Evolutionary conservation across 2,888 invertebrate species (phyloP), one percentile per base, ranked within the genome.

Genomic region (Xestoiulus laeticollis): DNA sequence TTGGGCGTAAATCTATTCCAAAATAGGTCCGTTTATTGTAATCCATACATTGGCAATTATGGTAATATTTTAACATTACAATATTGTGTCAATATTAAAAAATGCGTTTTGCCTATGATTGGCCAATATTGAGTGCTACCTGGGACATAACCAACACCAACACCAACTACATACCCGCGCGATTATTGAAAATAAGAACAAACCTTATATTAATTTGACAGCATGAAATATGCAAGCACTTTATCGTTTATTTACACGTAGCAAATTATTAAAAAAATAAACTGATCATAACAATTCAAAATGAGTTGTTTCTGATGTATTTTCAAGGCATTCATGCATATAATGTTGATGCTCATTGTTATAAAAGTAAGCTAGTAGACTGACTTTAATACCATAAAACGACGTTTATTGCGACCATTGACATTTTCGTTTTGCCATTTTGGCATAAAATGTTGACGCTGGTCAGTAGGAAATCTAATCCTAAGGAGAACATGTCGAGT

Each of bases 381-480:
- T 68, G 59, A 22, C 68, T n/a, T 68, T 68, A 68, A 68, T 68
- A 12, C 68, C 68, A 68, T 68, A 68, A 68, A 68, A 68, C 22
- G n/a, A 68, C 68, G 68, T 68, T 68, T 68, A 68, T 68, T 22
- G 68, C 68, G 68, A 68, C 68, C 68, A 68, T 26, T 68, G 68
- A 68, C 68, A 68, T 68, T 26, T 68, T 68, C 68, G 68, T 68
- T 68, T 68, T 68, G 68, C 68, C 68, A 68, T 68, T 68, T 68
- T 68, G 26, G 26, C 68, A 68, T 26, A 68, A 68, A 68, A 68
- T 68, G 68, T 68, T 68, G 68, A 68, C 68, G 68, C n/a, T 68
- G 68, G 68, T 68, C 68, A 68, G 68, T 26, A 68, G 68, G 68
- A 68, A 68, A 68, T 26, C 68, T 68, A 68, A 68, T 68, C 68